These are phyloP conservation scores for Campoplex nolae DNA, from an alignment of 2,888 invertebrate genomes.

Conservation along the genomic window DNA sequence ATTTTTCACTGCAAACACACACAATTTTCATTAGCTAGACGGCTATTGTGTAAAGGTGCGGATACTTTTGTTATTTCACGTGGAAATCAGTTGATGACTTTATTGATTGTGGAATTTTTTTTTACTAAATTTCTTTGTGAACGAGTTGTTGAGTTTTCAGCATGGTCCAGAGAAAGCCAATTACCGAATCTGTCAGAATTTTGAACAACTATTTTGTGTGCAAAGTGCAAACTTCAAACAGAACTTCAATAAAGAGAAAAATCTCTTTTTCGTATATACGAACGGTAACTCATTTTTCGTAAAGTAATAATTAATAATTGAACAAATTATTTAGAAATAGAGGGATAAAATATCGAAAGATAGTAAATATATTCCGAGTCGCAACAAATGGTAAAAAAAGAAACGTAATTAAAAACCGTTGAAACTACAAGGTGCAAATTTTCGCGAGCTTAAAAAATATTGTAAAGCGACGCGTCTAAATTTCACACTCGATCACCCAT, in stretches of 20 bases:
- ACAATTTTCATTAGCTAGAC: constrained; percentile 46
- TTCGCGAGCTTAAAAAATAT: constrained; percentile 50
- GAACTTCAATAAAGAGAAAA: constrained; percentile 14
- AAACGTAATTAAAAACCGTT: not conserved
- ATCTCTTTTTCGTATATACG: constrained; percentile 38
- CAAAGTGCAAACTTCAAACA: constrained; percentile 45
- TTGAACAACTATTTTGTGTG: constrained; percentile 37
- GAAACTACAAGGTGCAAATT: constrained; percentile 45
- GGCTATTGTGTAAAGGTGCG: constrained; percentile 1
- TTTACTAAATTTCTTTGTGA: not conserved
- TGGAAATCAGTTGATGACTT: constrained; percentile 4
- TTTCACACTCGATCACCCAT: constrained; percentile 67
- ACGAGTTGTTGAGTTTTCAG: constrained; percentile 4
- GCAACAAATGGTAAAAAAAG: constrained; percentile 19
- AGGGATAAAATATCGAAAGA: constrained; percentile 12
- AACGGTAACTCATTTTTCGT: constrained; percentile 60
- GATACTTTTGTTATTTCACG: constrained; percentile 16
- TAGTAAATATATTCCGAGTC: not conserved
- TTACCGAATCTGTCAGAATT: constrained; percentile 26
- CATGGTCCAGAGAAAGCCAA: constrained; percentile 16
- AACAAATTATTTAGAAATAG: constrained; percentile 17
- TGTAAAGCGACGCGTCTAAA: constrained; percentile 51
- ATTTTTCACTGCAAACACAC: constrained; percentile 61
- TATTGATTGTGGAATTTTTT: not conserved
- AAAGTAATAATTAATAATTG: constrained; percentile 22